Conservation (phyloP, 2,113 vertebrate species). For the Ailurus styani region DNA sequence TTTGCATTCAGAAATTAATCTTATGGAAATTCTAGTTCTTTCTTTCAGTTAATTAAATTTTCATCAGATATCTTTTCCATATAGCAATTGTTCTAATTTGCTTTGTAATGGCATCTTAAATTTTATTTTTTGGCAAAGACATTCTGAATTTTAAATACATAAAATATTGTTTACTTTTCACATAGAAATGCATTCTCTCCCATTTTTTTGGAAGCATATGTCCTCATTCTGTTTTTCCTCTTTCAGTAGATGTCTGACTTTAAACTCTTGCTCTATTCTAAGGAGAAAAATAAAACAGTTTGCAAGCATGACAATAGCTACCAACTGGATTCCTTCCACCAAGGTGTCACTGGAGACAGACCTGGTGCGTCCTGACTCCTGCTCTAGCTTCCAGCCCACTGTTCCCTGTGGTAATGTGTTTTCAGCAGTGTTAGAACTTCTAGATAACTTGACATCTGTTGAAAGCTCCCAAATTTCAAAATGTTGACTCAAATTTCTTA, state of each 20-base stretch:
- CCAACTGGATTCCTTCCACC: neutral
- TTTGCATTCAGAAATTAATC: neutral
- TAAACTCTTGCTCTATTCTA: neutral
- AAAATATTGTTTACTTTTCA: neutral
- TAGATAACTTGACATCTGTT: neutral
- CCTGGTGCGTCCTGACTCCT: neutral
- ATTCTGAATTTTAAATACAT: neutral
- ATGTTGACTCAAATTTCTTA: neutral
- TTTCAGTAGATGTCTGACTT: neutral
- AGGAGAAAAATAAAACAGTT: neutral
- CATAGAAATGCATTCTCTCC: neutral
- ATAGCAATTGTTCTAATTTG: neutral
- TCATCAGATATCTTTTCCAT: neutral
- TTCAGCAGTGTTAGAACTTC: neutral
- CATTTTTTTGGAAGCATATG: neutral
- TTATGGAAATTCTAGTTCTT: neutral
- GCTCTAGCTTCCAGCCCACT: neutral
- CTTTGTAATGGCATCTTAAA: neutral
- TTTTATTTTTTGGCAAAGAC: neutral
- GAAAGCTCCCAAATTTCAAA: neutral
- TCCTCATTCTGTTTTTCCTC: neutral
- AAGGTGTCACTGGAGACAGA: neutral
- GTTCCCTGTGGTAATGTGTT: neutral
- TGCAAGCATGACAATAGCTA: no score
- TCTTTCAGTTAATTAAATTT: neutral